Evolutionary conservation across 2,797 vertebrate genomes (phyloP).

Genomic region (Molossus alvarezi): DNA sequence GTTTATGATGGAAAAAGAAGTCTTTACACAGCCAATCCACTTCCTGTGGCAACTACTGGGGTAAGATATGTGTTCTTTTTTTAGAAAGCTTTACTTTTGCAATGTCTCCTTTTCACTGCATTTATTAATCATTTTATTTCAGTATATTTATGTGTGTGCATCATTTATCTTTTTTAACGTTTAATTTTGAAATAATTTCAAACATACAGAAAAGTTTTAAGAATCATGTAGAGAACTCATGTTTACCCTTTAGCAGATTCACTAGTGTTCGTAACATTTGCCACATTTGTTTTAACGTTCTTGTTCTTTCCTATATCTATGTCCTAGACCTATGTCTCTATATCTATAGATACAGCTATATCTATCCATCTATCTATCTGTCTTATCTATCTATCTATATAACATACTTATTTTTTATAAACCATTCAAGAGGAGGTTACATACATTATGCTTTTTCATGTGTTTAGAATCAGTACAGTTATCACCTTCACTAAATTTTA

Average conservation of each 20-base stretch:
- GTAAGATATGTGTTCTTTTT: constrained; percentile 89
- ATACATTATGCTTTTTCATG: background rate
- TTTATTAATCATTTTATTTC: constrained; percentile 54
- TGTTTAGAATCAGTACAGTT: constrained; percentile 44
- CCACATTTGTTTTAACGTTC: constrained; percentile 10
- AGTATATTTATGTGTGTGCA: background rate
- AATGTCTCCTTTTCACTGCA: constrained; percentile 49
- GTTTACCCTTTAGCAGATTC: background rate
- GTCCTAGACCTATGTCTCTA: no score
- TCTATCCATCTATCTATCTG: background rate
- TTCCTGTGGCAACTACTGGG: constrained; percentile 96
- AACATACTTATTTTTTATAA: constrained; percentile 36
- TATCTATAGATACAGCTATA: background rate
- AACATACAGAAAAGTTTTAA: constrained; percentile 31
- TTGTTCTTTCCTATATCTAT: constrained; percentile 37
- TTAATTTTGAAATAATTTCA: constrained; percentile 72
- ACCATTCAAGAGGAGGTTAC: constrained; percentile 12
- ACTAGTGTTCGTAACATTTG: constrained; percentile 43
- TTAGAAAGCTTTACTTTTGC: constrained; percentile 59
- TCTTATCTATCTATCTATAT: no score
- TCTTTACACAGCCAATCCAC: constrained; percentile 97
- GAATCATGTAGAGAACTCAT: background rate
- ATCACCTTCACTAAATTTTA: constrained; percentile 37
- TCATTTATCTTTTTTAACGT: constrained; percentile 39
- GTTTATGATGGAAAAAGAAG: constrained; percentile 99